phyloP scores from a whole-genome alignment of 2,888 invertebrate species.

The Agriotes lineatus region DNA sequence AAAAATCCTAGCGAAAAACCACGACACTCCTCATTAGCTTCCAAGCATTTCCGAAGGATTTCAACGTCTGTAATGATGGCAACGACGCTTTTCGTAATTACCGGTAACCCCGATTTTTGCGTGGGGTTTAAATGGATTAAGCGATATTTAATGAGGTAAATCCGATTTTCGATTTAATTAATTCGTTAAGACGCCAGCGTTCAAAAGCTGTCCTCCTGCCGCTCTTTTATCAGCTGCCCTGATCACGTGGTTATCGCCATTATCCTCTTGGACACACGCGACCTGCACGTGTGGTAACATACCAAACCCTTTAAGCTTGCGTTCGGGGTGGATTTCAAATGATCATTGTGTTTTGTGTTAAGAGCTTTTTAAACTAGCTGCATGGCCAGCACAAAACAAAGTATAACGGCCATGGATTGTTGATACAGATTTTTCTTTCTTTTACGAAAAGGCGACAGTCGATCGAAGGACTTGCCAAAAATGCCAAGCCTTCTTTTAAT shows the following conservation, averaged over 20 bases:
- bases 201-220: not conserved
- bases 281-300: slow-evolving; percentile 19
- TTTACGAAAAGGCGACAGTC: too few relatives aligned
- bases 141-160: not conserved
- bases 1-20: slow-evolving; percentile 4
- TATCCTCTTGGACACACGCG: slow-evolving; percentile 27
- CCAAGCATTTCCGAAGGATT: too few relatives aligned
- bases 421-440: too few relatives aligned
- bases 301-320: slow-evolving; percentile 8
- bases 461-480: too few relatives aligned
- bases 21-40: slow-evolving; percentile 13
- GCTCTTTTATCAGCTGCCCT: slow-evolving; percentile 11
- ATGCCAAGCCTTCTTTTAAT: too few relatives aligned
- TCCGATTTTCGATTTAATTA: slow-evolving; percentile 8
- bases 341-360: too few relatives aligned
- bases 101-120: not conserved
- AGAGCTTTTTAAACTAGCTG: too few relatives aligned
- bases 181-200: slow-evolving; percentile 1
- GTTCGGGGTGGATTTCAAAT: too few relatives aligned
- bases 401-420: too few relatives aligned
- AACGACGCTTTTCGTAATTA: not conserved
- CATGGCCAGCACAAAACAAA: too few relatives aligned
- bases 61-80: too few relatives aligned
- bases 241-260: not conserved
- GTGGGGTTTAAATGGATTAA: not conserved